phyloP scores from a whole-genome alignment of 2,797 vertebrate genomes.

The Pipistrellus kuhlii region DNA sequence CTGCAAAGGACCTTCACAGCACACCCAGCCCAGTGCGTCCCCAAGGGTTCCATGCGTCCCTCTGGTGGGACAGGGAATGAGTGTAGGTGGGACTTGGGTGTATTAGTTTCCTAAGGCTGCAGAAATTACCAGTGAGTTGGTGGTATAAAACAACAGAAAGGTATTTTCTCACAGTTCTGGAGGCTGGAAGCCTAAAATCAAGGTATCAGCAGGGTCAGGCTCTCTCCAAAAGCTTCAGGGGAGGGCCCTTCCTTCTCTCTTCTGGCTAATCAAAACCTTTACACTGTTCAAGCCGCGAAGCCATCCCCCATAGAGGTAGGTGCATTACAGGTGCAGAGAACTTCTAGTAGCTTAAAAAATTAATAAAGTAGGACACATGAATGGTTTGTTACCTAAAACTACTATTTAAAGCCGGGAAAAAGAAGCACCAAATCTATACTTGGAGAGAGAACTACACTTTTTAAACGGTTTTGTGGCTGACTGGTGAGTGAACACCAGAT shows the following conservation, averaged over 20 bases:
- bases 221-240: background rate
- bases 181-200: background rate
- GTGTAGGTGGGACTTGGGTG: background rate
- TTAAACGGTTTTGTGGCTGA: background rate
- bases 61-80: background rate
- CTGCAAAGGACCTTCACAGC: background rate
- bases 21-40: background rate
- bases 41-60: background rate
- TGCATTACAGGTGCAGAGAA: background rate
- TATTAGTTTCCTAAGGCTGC: background rate
- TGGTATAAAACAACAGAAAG: background rate
- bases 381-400: background rate
- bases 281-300: background rate
- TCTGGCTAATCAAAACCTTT: background rate
- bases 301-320: background rate
- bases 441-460: background rate
- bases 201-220: background rate
- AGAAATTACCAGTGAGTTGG: background rate
- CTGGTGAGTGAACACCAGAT: conserved; percentile 68
- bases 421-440: background rate
- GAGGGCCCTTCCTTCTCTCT: background rate
- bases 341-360: background rate
- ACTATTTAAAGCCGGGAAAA: background rate
- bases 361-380: background rate
- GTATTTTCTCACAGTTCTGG: background rate